A percentile compares a stretch with the other conserved stretches of the same genome.
Evolutionary conservation across 1,140 invertebrate genomes (phyloP).

Genomic region (Drosophila eugracilis): DNA sequence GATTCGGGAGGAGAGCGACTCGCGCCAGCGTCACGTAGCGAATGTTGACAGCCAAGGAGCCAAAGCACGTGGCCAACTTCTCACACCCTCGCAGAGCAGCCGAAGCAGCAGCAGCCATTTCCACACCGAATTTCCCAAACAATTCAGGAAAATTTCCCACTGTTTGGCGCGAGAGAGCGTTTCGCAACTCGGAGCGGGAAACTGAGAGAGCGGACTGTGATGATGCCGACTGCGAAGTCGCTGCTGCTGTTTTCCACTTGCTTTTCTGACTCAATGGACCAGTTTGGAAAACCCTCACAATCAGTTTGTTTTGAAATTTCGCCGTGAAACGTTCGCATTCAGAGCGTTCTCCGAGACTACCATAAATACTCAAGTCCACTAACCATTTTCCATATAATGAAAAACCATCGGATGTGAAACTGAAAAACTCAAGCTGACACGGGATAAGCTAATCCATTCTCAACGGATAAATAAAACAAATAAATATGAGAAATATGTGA

Average conservation of each 20-base stretch:
- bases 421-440: not conserved
- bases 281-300: slow-evolving; percentile 78
- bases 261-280: slow-evolving; percentile 72
- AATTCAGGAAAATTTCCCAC: slow-evolving; percentile 64
- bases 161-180: slow-evolving; percentile 52
- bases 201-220: slow-evolving; percentile 21
- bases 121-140: slow-evolving; percentile 68
- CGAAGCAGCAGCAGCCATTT: slow-evolving; percentile 2
- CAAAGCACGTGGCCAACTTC: slow-evolving; percentile 57
- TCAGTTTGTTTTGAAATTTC: slow-evolving; percentile 83
- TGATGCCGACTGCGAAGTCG: slow-evolving; percentile 11
- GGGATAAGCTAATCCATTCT: slow-evolving; percentile 28
- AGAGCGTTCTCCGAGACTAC: slow-evolving; percentile 7
- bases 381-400: no score
- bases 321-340: slow-evolving; percentile 64
- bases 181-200: slow-evolving; percentile 7
- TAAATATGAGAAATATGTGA: not conserved
- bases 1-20: slow-evolving; percentile 3
- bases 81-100: not conserved
- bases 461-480: not conserved
- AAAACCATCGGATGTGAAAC: not conserved
- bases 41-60: slow-evolving; percentile 52
- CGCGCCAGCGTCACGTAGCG: slow-evolving; percentile 46
- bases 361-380: slow-evolving; percentile 8
- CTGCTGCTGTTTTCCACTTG: slow-evolving; percentile 64